Evolutionary conservation across 64 coral and sea anemone genomes (phyloP), one percentile per base, ranked within the genome.

Genomic region (Astreopora myriophthalma): DNA sequence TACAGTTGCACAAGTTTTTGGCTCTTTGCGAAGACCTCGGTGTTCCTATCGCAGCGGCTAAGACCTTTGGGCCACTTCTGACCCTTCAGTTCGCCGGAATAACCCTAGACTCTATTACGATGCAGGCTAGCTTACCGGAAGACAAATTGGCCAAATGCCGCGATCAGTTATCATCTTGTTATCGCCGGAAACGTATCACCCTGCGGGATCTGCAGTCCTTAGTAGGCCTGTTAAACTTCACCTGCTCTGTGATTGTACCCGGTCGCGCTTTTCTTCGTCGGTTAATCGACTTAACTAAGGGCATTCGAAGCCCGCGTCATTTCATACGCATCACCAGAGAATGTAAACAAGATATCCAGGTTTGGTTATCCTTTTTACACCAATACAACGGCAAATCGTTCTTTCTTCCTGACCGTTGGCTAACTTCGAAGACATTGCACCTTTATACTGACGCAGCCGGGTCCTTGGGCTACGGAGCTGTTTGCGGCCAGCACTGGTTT

Each of bases 211-310:
- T n/a, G 3, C 91, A 93, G 11, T 76, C 84, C 7, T 37, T 86
- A 23, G 49, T 85, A 5, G 85, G 85, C 1, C 22, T 88, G 11
- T 74, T 88, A 51, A 88, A 88, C 31, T 88, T 74, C 37, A 33
- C 69, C 12, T 86, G 84, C 37, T 32, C 39, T 5, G 85, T 73
- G 10, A 70, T 88, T 72, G 44, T 88, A 6, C 85, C 86, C 0
- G 86, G 86, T 2, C 38, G 86, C 1, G 86, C 86, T 6, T 88
- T 88, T 52, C 16, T 88, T 26, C 46, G 69, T n/a, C 19, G 85
- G 12, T 23, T 86, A 22, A 86, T 86, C 34, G 84, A 86, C 71
- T 44, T 88, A 16, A 88, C 86, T n/a, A 29, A 19, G 13, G 86
- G 69, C 20, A 61, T 88, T 1, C 6, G 9, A 16, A 11, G 5